Evolutionary conservation across 1,140 invertebrate genomes (phyloP).

Genomic region (Platyura marginata): DNA sequence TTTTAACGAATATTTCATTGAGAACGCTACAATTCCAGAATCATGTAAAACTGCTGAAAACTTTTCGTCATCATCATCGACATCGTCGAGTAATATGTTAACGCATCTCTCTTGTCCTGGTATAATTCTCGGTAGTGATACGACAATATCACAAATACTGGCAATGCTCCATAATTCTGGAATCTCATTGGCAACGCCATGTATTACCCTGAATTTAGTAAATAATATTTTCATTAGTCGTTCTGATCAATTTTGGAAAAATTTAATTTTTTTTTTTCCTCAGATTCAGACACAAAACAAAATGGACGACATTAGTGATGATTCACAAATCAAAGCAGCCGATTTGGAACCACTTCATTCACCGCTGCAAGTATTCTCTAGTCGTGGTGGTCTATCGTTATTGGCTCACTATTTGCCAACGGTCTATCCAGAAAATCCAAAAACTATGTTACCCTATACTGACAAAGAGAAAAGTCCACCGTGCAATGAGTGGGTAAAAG

Average conservation of each 20-base stretch:
- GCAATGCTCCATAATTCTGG: constrained; percentile 34
- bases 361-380: constrained; percentile 63
- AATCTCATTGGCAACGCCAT: constrained; percentile 33
- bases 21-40: too few species aligned
- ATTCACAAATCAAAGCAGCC: too few species aligned
- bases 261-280: too few species aligned
- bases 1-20: too few species aligned
- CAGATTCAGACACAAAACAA: too few species aligned
- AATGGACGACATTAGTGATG: too few species aligned
- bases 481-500: constrained; percentile 61
- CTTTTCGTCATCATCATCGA: not conserved
- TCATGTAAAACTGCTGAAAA: not conserved
- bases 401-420: constrained; percentile 71
- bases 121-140: constrained; percentile 29
- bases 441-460: constrained; percentile 21
- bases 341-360: constrained; percentile 19
- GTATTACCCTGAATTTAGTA: constrained; percentile 25
- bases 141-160: constrained; percentile 41
- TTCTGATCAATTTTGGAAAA: too few species aligned
- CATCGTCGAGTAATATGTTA: constrained; percentile 7
- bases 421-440: constrained; percentile 51
- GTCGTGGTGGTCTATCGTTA: constrained; percentile 68
- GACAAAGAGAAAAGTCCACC: constrained; percentile 31
- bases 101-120: constrained; percentile 27
- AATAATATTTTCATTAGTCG: too few species aligned